Evolutionary conservation across 2,113 vertebrate genomes (phyloP), one percentile per base, ranked within the genome.

Genomic region (Phainopepla nitens): DNA sequence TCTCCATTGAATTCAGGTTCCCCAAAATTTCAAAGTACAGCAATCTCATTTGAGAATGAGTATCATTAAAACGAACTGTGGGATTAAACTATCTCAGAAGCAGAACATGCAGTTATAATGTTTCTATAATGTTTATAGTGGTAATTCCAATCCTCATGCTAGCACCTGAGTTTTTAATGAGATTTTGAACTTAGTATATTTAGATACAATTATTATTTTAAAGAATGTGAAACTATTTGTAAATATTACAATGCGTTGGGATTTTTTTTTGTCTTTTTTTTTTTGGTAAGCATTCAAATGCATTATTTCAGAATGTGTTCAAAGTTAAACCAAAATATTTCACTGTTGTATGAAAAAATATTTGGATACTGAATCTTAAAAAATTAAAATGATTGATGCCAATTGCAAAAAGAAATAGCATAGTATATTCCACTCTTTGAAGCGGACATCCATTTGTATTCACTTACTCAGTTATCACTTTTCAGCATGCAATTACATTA

Each of bases 281-380:
- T 56, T 15, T 31, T 56, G 14, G 17, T 76, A 72, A 78, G 36
- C 10, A 35, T 65, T 78, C 28, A 15, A 78, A 87, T 53, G 9
- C 3, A 76, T 16, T 65, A 9, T 65, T 93, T 86, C 35, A 42
- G 60, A 61, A 45, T 21, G 9, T 75, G 16, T 35, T 66, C 39
- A 57, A 84, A 94, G 31, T 70, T 51, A 84, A 94, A n/a, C 29
- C 18, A 35, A 94, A 94, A 68, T 83, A 89, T 84, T 82, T 89
- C 56, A 44, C 22, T 41, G 4, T 25, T 60, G 1, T 35, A 44
- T 82, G 19, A 47, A 68, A 82, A 94, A 85, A 69, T 68, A 76
- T 69, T 54, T 89, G 35, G 44, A 56, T 85, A 29, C 10, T 14
- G 31, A 56, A 56, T 73, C 25, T 64, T 84, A 69, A 62, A 81